Conservation (phyloP, 2,888 invertebrate genomes). For the Catocala sponsa region DNA sequence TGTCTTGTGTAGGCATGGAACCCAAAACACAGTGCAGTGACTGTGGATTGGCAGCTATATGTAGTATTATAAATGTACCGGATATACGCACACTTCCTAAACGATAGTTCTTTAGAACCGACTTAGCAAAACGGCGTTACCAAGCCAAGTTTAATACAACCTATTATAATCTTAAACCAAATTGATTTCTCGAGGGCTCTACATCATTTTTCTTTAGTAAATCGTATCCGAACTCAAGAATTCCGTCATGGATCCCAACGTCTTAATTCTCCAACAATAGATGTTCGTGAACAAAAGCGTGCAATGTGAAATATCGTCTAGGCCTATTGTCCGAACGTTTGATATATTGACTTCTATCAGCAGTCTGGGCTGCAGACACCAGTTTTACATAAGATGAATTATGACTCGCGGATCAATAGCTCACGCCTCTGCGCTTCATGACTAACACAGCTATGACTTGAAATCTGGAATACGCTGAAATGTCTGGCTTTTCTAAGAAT, state of each 20-base stretch:
- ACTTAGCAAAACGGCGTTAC: no score
- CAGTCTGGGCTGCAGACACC: slow-evolving; percentile 41
- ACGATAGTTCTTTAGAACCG: no score
- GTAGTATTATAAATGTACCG: no score
- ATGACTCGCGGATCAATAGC: slow-evolving; percentile 24
- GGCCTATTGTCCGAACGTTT: slow-evolving; percentile 61
- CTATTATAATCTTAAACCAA: not conserved
- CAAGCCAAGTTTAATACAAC: no score
- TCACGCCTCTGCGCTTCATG: slow-evolving; percentile 4
- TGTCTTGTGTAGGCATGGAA: no score
- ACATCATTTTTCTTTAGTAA: slow-evolving; percentile 2
- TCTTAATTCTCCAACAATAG: slow-evolving; percentile 64
- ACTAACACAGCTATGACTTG: not conserved
- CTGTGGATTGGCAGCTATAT: no score
- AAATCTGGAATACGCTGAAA: slow-evolving; percentile 4
- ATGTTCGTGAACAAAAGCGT: slow-evolving; percentile 57
- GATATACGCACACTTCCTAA: no score
- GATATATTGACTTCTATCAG: slow-evolving; percentile 63
- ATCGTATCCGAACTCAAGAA: slow-evolving; percentile 18
- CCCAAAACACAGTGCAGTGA: no score
- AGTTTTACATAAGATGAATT: slow-evolving; percentile 55
- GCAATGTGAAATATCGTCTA: slow-evolving; percentile 62
- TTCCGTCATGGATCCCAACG: slow-evolving; percentile 45
- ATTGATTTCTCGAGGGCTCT: not conserved
- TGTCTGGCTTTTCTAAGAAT: not conserved